Evolutionary conservation across 2,888 invertebrate genomes (phyloP).

Genomic region (Neoascia interrupta): DNA sequence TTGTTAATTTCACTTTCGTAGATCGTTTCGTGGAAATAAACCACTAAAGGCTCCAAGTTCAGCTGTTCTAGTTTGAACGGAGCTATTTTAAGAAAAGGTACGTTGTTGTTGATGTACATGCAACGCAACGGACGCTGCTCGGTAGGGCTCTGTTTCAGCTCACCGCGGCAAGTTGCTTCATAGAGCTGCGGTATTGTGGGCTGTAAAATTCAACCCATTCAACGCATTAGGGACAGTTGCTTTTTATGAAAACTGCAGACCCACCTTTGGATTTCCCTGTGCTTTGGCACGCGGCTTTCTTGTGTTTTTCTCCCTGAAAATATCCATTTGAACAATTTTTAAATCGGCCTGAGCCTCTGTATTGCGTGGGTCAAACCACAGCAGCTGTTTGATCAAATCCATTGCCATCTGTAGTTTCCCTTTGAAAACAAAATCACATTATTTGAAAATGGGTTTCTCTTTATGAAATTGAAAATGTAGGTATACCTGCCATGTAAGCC

Average conservation of each 20-base stretch:
- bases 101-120: conserved; percentile 74
- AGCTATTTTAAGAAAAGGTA: conserved; percentile 73
- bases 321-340: conserved; percentile 89
- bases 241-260: no score
- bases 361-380: conserved; percentile 86
- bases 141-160: conserved; percentile 78
- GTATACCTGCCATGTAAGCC: conserved; percentile 71
- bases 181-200: background rate
- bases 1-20: conserved; percentile 81
- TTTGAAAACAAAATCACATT: conserved; percentile 74
- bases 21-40: conserved; percentile 81
- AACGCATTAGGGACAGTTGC: background rate
- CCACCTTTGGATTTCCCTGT: background rate
- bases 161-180: conserved; percentile 78
- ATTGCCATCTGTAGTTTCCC: conserved; percentile 90
- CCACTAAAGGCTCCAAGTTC: conserved; percentile 75
- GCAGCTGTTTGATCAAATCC: conserved; percentile 89
- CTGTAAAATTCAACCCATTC: background rate
- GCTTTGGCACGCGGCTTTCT: conserved; percentile 79
- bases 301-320: conserved; percentile 66
- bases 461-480: background rate
- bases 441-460: no score
- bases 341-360: conserved; percentile 90
- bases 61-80: conserved; percentile 76
- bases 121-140: conserved; percentile 73